These are phyloP conservation scores for Parazoanthus darwini DNA, from an alignment of 92 coral and sea anemone species.

Conservation along the genomic window DNA sequence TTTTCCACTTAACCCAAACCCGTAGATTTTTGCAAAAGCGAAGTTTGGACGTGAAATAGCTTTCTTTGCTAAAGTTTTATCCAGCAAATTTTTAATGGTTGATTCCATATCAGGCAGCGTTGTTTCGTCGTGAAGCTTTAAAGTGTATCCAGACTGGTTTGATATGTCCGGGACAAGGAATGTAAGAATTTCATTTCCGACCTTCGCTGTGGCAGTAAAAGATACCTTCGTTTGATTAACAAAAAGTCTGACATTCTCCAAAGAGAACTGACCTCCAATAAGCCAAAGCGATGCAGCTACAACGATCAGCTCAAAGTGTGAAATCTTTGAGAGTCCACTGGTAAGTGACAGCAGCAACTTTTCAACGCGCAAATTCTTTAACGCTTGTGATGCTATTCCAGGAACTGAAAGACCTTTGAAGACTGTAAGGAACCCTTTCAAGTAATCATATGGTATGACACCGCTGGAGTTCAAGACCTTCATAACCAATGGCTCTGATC, in stretches of 20 bases:
- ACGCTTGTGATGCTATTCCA: conserved; percentile 30
- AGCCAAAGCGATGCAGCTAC: conserved; percentile 36
- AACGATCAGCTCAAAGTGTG: conserved; percentile 24
- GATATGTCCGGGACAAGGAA: not conserved
- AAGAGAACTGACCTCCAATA: conserved; percentile 23
- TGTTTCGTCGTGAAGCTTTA: conserved; percentile 1
- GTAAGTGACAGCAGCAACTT: conserved; percentile 24
- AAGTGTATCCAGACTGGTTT: conserved; percentile 22
- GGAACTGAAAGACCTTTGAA: conserved; percentile 36
- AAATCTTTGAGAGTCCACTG: conserved; percentile 31
- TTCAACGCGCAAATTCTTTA: conserved; percentile 21
- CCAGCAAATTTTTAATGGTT: conserved; percentile 5
- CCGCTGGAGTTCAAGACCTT: not conserved
- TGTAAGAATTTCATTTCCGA: conserved; percentile 15
- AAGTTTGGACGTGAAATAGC: conserved; percentile 44
- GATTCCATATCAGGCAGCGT: conserved; percentile 26
- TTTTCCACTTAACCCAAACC: conserved; percentile 39
- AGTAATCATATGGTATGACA: conserved; percentile 34
- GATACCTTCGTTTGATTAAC: conserved; percentile 27
- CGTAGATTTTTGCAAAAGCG: conserved; percentile 35
- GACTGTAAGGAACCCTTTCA: conserved; percentile 41
- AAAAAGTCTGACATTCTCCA: conserved; percentile 24
- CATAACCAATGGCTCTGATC: conserved; percentile 22
- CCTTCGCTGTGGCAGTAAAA: conserved; percentile 5
- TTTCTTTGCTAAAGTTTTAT: conserved; percentile 20